Base-by-base conservation (phyloP, 2,113 vertebrate genomes). In the Gavialis gangeticus region DNA sequence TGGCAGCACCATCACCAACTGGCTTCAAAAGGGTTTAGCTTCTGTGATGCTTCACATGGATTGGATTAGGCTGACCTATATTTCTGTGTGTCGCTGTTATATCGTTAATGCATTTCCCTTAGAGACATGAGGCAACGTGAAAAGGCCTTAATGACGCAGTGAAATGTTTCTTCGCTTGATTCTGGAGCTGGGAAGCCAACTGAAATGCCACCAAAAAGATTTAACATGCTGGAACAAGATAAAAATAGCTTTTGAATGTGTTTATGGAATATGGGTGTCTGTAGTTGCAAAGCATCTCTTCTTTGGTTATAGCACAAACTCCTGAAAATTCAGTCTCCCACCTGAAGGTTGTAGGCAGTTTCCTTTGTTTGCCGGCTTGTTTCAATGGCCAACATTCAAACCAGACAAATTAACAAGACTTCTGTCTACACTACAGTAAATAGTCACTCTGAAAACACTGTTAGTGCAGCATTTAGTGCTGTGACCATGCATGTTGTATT, bases 51-150 rank as follows among this genome's bases (percentile, higher is more conserved):
- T 69, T 78, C 8, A 67, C 67, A 27, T 67, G 66, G 24, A 7
- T 34, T 76, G 79, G 82, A 85, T 78, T 62, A 90, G 84, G 13
- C 77, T 94, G 88, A 87, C 93, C 84, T 92, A 0, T 64, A 84
- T 93, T 94, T 92, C 73, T 83, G 0, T 87, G 57, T 90, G 77
- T 57, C 85, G 19, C 15, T 85, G 54, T 58, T 85, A 69, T 85
- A 81, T 59, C 64, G 24, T 78, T 69, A 79, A 85, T 85, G 18
- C 79, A 25, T 88, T 93, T 75, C 25, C 91, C 22, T 81, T 16
- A 19, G 79, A 84, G 62, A 21, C 73, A 55, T 4, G 56, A 22
- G 77, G 18, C 56, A 25, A 57, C 3, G 6, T 64, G 17, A 83
- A 83, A 89, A 64, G 10, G 64, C 17, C 34, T 8, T 63, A 54